These are phyloP conservation scores for Oreotrochilus melanogaster DNA, from an alignment of 2,113 vertebrate genomes.

Conservation along the genomic window DNA sequence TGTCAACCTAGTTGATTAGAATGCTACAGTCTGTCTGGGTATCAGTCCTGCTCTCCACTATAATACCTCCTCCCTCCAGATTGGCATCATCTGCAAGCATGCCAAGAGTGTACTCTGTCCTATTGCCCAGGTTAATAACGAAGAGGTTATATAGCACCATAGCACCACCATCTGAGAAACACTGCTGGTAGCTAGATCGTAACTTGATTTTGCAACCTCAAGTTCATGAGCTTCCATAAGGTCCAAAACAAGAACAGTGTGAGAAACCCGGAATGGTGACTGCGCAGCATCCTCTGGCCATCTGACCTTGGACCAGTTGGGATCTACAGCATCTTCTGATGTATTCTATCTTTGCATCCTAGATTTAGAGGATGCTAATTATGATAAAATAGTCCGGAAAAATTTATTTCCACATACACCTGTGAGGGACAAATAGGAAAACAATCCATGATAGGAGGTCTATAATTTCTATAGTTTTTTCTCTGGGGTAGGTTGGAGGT, in stretches of 20 bases:
- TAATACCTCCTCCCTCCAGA: neutral
- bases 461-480: neutral
- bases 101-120: neutral
- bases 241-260: neutral
- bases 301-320: neutral
- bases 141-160: neutral
- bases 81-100: neutral
- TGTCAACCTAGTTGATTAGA: neutral
- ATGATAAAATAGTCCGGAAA: neutral
- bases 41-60: neutral
- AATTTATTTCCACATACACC: neutral
- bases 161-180: neutral
- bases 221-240: neutral
- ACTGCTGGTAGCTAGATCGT: neutral
- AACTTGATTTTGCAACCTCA: neutral
- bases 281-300: neutral
- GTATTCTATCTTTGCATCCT: neutral
- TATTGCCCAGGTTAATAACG: neutral
- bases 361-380: neutral
- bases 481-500: fast-evolving
- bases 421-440: neutral
- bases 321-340: neutral
- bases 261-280: neutral
- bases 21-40: neutral
- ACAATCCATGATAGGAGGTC: neutral